phyloP scores from a whole-genome alignment of 2,113 vertebrate genomes.

The Gopherus evgoodei region DNA sequence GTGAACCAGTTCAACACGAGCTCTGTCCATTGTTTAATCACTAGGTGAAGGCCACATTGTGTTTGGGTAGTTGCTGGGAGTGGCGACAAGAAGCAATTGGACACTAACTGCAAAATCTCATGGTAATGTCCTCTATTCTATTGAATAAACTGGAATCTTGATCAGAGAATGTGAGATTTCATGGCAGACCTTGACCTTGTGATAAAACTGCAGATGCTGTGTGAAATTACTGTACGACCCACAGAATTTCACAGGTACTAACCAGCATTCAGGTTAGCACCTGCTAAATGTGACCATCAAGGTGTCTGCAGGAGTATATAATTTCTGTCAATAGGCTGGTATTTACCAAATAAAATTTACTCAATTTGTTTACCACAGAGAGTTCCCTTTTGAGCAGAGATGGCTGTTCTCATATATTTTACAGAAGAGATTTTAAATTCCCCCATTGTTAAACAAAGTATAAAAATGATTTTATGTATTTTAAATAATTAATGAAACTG shows the following conservation, averaged over 20 bases:
- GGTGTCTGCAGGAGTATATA: not conserved
- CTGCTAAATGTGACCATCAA: not conserved
- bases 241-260: not conserved
- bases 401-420: not conserved
- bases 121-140: not conserved
- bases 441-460: not conserved
- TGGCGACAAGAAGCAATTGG: not conserved
- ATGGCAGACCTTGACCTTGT: not conserved
- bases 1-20: not conserved
- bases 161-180: not conserved
- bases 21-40: not conserved
- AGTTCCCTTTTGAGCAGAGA: not conserved
- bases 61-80: not conserved
- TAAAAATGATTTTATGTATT: not conserved
- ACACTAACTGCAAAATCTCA: not conserved
- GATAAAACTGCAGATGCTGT: not conserved
- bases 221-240: not conserved
- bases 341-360: not conserved
- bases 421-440: not conserved
- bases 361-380: not conserved
- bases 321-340: not conserved
- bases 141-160: too few relatives aligned
- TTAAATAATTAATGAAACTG: not conserved
- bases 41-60: not conserved
- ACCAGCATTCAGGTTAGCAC: not conserved